Percentiles rank a stretch among this genome's conserved stretches.
Evolutionary conservation across 2,113 vertebrate species (phyloP).

Genomic region (Sander lucioperca): DNA sequence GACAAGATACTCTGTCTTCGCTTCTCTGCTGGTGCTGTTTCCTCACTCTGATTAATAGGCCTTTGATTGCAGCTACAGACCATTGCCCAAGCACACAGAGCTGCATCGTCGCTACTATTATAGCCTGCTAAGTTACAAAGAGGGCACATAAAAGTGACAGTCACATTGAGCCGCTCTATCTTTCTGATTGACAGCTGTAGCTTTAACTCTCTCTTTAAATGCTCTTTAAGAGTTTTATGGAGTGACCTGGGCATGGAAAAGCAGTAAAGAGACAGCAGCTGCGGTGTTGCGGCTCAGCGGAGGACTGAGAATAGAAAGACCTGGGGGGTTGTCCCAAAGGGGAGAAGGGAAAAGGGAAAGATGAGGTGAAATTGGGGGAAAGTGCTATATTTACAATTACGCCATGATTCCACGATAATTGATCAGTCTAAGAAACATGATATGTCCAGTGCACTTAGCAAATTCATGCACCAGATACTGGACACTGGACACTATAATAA

Average conservation of each 20-base stretch:
- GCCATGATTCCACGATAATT: constrained; percentile 36
- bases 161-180: constrained; percentile 38
- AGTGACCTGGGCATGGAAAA: constrained; percentile 65
- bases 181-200: constrained; percentile 77
- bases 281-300: constrained; percentile 61
- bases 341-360: constrained; percentile 28
- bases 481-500: constrained; percentile 23
- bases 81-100: background rate
- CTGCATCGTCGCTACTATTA: constrained; percentile 18
- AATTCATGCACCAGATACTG: constrained; percentile 19
- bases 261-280: constrained; percentile 78
- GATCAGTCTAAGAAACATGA: constrained; percentile 42
- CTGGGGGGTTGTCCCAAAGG: constrained; percentile 38
- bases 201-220: constrained; percentile 61
- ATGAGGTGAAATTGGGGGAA: constrained; percentile 36
- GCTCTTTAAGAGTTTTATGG: constrained; percentile 68
- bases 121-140: constrained; percentile 51
- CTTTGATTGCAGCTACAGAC: constrained; percentile 70
- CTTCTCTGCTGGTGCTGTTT: constrained; percentile 55
- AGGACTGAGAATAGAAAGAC: constrained; percentile 72
- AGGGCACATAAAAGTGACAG: constrained; percentile 52
- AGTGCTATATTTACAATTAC: constrained; percentile 46
- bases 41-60: constrained; percentile 72
- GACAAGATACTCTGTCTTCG: constrained; percentile 76
- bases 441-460: constrained; percentile 30